Evolutionary conservation across 2,888 invertebrate genomes (phyloP), one percentile per base, ranked within the genome.

Genomic region (Ecliptopera silaceata): DNA sequence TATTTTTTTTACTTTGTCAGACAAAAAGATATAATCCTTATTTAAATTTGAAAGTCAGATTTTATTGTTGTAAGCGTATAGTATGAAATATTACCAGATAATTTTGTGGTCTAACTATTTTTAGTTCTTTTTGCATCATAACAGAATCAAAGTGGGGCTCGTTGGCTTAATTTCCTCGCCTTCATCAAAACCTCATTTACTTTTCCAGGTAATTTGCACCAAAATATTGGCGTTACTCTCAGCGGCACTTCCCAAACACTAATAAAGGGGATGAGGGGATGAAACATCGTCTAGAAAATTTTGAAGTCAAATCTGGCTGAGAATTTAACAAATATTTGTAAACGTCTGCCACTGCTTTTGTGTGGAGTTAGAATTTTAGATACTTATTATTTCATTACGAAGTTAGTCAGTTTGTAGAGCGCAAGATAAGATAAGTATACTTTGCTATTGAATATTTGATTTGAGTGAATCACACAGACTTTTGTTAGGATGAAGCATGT

Each of bases 121-220:
- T 34, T 26, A 12, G 1, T 34, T 34, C 5, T 34, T 34, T 34
- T 12, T 17, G 20, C 4, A 10, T 18, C 12, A 13, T 10, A 36
- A 38, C 26, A 4, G 6, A 26, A 26, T 26, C 4, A 26, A 6
- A 6, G 26, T 26, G 26, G 10, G 26, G 26, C n/a, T 34, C n/a
- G 15, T 13, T 42, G 18, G 43, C 15, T 45, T 49, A 41, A 45
- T 50, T 56, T 46, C 8, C 38, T 13, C 8, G 20, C 55, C 55
- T 60, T 60, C 60, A 61, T 59, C 52, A 59, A 57, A 61, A 64
- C 12, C 61, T 59, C 59, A 55, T 64, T 64, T 61, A 53, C 56
- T 55, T 43, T 46, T 47, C 48, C 51, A 47, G 52, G 52, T 59
- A 59, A 61, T 61, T 61, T 59, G 50, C 50, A 42, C 42, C 45